These are phyloP conservation scores for Zeus faber DNA, from an alignment of 2,113 vertebrate species.

Conservation along the genomic window DNA sequence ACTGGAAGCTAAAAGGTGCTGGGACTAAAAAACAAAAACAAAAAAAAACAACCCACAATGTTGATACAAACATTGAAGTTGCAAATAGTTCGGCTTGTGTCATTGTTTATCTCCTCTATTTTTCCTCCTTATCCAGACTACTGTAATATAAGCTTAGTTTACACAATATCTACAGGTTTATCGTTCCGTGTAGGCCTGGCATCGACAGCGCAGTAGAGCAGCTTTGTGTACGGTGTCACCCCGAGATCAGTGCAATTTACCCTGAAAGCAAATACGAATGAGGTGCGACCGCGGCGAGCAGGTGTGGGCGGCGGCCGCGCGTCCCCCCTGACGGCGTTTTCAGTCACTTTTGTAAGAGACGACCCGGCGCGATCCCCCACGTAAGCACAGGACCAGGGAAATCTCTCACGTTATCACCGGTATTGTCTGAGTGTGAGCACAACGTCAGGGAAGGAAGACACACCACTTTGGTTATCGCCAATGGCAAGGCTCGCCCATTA, in stretches of 20 bases:
- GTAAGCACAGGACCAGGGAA: conserved; percentile 30
- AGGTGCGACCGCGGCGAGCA: conserved; percentile 50
- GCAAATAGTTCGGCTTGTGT: conserved; percentile 46
- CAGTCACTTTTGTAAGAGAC: conserved; percentile 10
- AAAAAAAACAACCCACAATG: background rate
- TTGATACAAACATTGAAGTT: too few relatives aligned
- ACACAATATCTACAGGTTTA: conserved; percentile 88
- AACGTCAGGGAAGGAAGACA: conserved; percentile 40
- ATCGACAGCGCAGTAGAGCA: conserved; percentile 63
- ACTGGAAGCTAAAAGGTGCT: conserved; percentile 84
- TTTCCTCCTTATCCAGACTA: conserved; percentile 81
- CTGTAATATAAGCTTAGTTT: conserved; percentile 93
- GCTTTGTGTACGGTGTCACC: conserved; percentile 81
- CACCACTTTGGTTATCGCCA: conserved; percentile 43
- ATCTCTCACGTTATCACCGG: conserved; percentile 14
- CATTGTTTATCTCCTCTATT: conserved; percentile 48
- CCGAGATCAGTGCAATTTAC: conserved; percentile 70
- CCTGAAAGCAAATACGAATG: conserved; percentile 62
- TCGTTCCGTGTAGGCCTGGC: conserved; percentile 81
- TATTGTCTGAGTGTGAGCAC: conserved; percentile 19
- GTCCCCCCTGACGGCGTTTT: conserved; percentile 23
- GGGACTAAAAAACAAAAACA: conserved; percentile 39
- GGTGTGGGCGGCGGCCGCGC: conserved; percentile 36
- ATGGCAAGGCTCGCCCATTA: conserved; percentile 28
- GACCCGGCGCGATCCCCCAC: conserved; percentile 43